phyloP scores from a whole-genome alignment of 2,113 vertebrate species.

The Tyto alba region DNA sequence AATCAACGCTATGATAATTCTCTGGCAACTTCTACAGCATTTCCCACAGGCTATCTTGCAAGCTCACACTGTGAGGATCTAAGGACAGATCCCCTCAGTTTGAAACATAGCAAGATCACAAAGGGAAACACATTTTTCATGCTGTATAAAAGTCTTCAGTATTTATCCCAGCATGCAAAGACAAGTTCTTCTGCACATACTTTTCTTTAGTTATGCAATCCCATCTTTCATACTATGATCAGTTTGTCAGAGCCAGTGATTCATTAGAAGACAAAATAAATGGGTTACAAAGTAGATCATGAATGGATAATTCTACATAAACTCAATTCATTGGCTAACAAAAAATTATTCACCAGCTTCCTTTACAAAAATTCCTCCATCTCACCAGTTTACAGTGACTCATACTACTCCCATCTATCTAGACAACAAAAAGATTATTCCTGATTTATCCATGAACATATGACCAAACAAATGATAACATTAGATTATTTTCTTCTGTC shows the following conservation, averaged over 20 bases:
- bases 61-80: neutral
- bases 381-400: neutral
- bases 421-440: neutral
- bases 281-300: neutral
- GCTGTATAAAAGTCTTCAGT: neutral
- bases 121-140: neutral
- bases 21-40: neutral
- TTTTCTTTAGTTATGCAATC: neutral
- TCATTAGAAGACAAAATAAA: neutral
- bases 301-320: neutral
- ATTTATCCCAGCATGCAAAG: neutral
- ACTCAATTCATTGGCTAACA: neutral
- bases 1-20: neutral
- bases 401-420: neutral
- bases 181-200: neutral
- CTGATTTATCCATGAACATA: neutral
- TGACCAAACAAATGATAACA: neutral
- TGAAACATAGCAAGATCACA: rapidly evolving
- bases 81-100: neutral
- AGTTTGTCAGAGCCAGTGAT: neutral
- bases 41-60: neutral
- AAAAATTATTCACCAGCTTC: neutral
- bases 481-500: neutral
- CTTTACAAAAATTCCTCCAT: neutral
- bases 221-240: neutral